Evolutionary conservation across 2,113 vertebrate species (phyloP).

Genomic region (Ranitomeya variabilis): DNA sequence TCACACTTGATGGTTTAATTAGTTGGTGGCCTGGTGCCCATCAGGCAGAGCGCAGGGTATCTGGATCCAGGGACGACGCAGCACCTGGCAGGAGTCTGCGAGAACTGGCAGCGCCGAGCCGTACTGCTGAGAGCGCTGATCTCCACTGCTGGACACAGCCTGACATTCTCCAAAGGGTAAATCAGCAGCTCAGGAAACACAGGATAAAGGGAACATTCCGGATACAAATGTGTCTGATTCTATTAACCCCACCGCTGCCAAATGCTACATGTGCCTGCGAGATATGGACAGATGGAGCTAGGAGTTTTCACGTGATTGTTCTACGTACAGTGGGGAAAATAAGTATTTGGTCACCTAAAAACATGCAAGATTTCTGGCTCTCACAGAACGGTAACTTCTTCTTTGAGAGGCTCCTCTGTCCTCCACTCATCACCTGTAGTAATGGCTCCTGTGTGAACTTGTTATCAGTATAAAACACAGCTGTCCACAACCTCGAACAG

Average conservation of each 20-base stretch:
- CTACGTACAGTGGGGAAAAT: too few relatives aligned
- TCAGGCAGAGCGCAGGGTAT: background rate
- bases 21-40: background rate
- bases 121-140: background rate
- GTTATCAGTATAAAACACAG: too few relatives aligned
- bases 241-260: background rate
- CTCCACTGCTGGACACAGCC: background rate
- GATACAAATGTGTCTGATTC: background rate
- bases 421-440: too few relatives aligned
- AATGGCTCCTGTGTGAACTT: too few relatives aligned
- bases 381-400: too few relatives aligned
- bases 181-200: background rate
- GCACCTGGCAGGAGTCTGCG: background rate
- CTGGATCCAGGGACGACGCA: background rate
- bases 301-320: too few relatives aligned
- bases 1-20: constrained; percentile 7
- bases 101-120: background rate
- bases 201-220: background rate
- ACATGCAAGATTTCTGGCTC: too few relatives aligned
- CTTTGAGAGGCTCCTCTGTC: too few relatives aligned
- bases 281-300: too few relatives aligned
- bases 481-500: too few relatives aligned
- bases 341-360: too few relatives aligned
- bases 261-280: background rate
- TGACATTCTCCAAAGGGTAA: constrained; percentile 31